Evolutionary conservation across 92 coral and sea anemone genomes (phyloP).

Genomic region (Montipora capitata): DNA sequence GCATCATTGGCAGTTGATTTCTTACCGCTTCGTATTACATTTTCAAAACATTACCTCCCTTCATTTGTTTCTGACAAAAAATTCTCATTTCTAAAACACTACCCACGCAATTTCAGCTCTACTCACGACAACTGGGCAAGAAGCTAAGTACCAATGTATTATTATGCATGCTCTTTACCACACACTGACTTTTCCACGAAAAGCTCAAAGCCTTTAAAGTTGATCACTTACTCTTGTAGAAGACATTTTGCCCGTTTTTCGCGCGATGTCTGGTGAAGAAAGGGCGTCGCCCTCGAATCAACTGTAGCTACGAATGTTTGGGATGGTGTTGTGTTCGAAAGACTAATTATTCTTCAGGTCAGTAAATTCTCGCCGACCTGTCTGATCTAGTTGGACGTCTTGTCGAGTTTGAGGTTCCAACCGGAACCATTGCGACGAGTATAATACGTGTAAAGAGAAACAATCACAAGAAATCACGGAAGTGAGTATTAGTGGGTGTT

Average conservation of each 20-base stretch:
- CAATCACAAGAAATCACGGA: constrained; percentile 9
- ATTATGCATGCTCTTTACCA: constrained; percentile 18
- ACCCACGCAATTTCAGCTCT: constrained; percentile 22
- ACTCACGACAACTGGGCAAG: not conserved
- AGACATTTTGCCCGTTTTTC: constrained; percentile 1
- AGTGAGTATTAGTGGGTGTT: constrained; percentile 26
- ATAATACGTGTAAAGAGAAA: constrained; percentile 5
- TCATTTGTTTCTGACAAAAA: not conserved
- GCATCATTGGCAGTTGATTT: too few species aligned
- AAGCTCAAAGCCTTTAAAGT: not conserved
- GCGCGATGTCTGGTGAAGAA: not conserved
- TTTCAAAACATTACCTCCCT: not conserved
- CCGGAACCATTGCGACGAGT: constrained; percentile 39
- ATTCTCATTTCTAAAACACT: not conserved
- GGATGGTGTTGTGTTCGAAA: not conserved
- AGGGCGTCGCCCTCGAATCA: not conserved
- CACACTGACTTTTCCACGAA: constrained; percentile 7
- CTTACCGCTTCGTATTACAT: not conserved
- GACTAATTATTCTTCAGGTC: not conserved
- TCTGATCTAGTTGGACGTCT: constrained; percentile 47
- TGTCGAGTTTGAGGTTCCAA: constrained; percentile 15
- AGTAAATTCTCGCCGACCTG: constrained; percentile 41
- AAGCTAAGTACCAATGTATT: not conserved
- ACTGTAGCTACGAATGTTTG: not conserved
- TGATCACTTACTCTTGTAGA: not conserved